A percentile compares a stretch with the other conserved stretches of the same genome.
phyloP scores from a whole-genome alignment of 2,888 invertebrate genomes.

The Sisyra terminalis region DNA sequence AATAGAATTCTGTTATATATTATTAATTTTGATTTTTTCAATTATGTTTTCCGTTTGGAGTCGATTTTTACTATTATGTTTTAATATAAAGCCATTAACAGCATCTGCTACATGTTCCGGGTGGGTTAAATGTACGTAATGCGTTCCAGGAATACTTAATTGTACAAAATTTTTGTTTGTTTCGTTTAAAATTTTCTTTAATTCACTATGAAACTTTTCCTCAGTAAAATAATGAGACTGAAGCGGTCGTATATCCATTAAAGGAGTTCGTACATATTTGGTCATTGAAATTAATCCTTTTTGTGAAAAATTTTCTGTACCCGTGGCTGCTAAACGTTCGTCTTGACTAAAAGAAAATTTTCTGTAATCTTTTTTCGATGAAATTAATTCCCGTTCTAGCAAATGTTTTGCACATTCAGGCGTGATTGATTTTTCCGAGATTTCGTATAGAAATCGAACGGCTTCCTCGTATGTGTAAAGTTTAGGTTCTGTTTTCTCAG shows the following conservation, averaged over 20 bases:
- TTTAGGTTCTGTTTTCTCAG: conserved; percentile 33
- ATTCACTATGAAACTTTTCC: conserved; percentile 29
- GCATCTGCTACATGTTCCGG: conserved; percentile 10
- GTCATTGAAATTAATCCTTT: conserved; percentile 39
- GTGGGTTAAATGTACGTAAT: conserved; percentile 12
- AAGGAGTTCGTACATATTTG: conserved; percentile 39
- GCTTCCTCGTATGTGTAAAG: conserved; percentile 42
- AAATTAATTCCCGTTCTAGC: conserved; percentile 35
- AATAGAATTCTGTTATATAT: neutral
- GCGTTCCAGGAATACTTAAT: conserved; percentile 41
- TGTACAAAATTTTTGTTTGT: conserved; percentile 34
- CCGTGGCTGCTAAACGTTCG: conserved; percentile 37
- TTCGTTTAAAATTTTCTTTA: conserved; percentile 31
- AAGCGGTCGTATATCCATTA: conserved; percentile 42
- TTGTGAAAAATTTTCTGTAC: conserved; percentile 31
- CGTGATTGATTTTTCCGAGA: conserved; percentile 36
- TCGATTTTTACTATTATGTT: conserved; percentile 7
- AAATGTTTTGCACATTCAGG: conserved; percentile 35
- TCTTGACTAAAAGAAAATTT: conserved; percentile 49
- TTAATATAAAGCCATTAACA: conserved; percentile 10
- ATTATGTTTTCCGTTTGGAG: neutral
- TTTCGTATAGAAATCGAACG: conserved; percentile 34
- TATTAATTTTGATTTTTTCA: neutral
- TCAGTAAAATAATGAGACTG: conserved; percentile 35
- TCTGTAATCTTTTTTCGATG: conserved; percentile 34